Base-by-base conservation (phyloP, 2,888 invertebrate genomes). In the Drosophila emarginata region DNA sequence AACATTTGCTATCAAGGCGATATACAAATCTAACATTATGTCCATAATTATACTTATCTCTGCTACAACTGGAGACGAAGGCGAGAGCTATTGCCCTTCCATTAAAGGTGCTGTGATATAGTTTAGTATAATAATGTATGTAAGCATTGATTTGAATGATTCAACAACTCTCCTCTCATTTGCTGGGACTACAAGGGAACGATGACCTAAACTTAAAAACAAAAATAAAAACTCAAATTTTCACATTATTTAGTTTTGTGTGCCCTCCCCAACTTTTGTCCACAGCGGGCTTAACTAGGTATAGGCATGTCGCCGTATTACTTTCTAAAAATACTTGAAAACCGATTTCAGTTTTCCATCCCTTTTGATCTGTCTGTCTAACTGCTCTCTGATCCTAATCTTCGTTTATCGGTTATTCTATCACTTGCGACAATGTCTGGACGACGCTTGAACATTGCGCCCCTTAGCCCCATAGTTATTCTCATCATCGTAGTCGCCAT, bases 341-440 rank as follows among this genome's bases (percentile, higher is more conserved):
- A 71, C 73, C 67, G 70, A 66, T 60, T 63, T 50, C 67, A 40
- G 21, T 52, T 56, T 65, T 58, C 51, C 28, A 14, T 32, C 51
- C 37, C 50, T 58, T 45, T 40, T 59, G 36, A 54, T 64, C 32
- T 39, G 11, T 32, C 32, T 32, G 32, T 28, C 61, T 60, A 59
- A 67, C n/a, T 66, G 54, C 53, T 53, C 28, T 40, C 62, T 21
- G 40, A 1, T 9, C 7, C 18, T 18, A 14, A 3, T 21, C n/a
- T 37, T n/a, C 37, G 37, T 37, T 18, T 18, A 18, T 32, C 32
- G 28, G 53, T 18, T 54, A 54, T 54, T 15, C 62, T 74, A 84
- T 88, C 85, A 89, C 80, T 89, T 89, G 77, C 86, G 89, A 64
- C 78, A 87, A 79, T 89, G 86, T 68, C 78, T 82, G 67, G 85